Conservation (phyloP, 2,797 vertebrate genomes). For the Danio tinwini region DNA sequence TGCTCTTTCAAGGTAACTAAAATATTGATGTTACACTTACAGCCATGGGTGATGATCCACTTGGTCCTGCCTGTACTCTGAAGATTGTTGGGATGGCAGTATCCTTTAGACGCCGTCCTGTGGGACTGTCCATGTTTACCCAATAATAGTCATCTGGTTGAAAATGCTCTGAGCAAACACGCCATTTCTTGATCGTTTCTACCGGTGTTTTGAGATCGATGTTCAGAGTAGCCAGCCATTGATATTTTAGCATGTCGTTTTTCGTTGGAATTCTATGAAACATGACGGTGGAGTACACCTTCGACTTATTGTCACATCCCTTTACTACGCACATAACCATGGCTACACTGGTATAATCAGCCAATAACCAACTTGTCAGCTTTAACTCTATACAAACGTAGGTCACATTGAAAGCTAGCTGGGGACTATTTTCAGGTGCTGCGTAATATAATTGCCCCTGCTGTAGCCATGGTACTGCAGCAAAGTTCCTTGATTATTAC, state of each 20-base stretch:
- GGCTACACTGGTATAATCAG: background rate
- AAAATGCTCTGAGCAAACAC: conserved; percentile 15
- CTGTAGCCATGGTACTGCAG: too few species aligned
- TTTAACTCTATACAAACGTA: background rate
- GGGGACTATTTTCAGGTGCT: too few species aligned
- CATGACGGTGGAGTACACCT: background rate
- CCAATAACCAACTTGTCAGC: background rate
- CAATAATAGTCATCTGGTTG: background rate
- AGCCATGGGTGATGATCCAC: background rate
- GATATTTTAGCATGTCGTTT: background rate
- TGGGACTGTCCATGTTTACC: background rate
- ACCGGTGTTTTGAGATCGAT: conserved; percentile 3
- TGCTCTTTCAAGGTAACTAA: background rate
- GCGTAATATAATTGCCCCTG: too few species aligned
- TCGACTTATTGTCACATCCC: background rate
- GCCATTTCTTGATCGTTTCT: conserved; percentile 3
- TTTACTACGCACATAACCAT: background rate
- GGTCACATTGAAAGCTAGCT: background rate
- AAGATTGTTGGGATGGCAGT: conserved; percentile 6
- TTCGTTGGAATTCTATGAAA: conserved; percentile 22
- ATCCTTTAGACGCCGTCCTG: background rate
- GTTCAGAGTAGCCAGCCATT: background rate
- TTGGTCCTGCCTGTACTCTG: background rate
- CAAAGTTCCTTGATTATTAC: too few species aligned
- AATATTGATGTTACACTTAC: background rate